phyloP scores from a whole-genome alignment of 1,140 invertebrate genomes.

The Notospermus geniculatus region DNA sequence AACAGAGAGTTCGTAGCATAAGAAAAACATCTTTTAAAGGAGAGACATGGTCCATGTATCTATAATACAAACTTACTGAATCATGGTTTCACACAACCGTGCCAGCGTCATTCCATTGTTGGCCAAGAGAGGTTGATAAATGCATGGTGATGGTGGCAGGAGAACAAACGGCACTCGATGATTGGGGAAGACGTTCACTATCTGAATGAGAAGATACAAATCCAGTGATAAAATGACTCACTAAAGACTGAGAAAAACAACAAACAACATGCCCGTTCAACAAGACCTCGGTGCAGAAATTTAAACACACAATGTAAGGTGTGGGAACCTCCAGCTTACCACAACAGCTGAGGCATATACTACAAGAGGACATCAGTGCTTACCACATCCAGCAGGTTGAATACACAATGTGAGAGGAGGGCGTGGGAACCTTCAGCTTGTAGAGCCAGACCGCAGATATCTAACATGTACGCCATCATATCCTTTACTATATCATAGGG shows the following conservation, averaged over 20 bases:
- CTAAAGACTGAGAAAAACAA: too few species aligned
- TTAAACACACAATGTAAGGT: too few species aligned
- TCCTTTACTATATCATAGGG: conserved; percentile 7
- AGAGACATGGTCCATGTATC: background rate
- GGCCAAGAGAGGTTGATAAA: conserved; percentile 9
- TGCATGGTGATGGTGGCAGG: background rate
- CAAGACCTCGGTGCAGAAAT: too few species aligned
- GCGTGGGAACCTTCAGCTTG: conserved; percentile 1
- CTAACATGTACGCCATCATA: conserved; percentile 7
- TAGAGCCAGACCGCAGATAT: background rate
- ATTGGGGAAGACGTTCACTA: too few species aligned
- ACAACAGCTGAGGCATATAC: too few species aligned
- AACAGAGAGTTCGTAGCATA: too few species aligned
- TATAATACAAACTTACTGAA: conserved; percentile 11
- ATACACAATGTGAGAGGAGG: conserved; percentile 7
- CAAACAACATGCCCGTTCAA: too few species aligned
- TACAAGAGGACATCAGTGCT: background rate
- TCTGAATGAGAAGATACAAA: too few species aligned
- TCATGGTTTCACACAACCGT: conserved; percentile 12
- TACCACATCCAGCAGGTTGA: conserved; percentile 15
- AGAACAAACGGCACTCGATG: background rate
- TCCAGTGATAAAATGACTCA: too few species aligned
- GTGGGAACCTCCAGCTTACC: too few species aligned
- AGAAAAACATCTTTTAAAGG: too few species aligned
- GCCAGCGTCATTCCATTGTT: conserved; percentile 9